A percentile compares a stretch with the other conserved stretches of the same genome.
phyloP scores from a whole-genome alignment of 2,797 vertebrate species.

The Toxotes lorentzi region DNA sequence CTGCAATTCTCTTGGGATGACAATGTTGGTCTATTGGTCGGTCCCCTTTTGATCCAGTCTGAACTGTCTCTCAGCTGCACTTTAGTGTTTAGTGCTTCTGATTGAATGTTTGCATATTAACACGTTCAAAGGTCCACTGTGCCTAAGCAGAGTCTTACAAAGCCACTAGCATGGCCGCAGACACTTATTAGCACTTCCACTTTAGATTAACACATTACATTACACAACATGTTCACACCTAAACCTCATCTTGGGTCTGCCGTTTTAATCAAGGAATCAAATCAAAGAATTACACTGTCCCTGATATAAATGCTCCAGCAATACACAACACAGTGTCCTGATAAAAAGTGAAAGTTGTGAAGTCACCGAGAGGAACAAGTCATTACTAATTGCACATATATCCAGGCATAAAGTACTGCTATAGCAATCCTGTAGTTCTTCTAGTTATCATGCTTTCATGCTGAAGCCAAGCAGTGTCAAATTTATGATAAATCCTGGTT shows the following conservation, averaged over 20 bases:
- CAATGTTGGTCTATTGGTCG: neutral
- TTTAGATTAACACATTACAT: conserved; percentile 4
- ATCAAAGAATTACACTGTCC: neutral
- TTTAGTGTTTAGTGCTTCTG: no score
- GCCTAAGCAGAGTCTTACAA: neutral
- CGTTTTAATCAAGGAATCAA: neutral
- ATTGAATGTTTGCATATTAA: no score
- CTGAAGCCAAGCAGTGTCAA: conserved; percentile 13
- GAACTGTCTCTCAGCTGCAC: neutral
- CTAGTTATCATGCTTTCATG: neutral
- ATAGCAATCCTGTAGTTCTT: conserved; percentile 1
- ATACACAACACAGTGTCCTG: neutral
- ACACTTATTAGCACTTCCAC: neutral
- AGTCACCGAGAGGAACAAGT: neutral
- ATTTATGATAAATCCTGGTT: neutral
- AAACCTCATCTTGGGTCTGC: conserved; percentile 7
- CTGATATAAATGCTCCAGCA: conserved; percentile 4
- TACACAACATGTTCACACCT: neutral
- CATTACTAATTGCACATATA: neutral
- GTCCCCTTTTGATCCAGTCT: neutral
- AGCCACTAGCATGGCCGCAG: neutral
- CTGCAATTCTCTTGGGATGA: neutral
- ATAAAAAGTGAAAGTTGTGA: neutral
- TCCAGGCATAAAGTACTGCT: neutral
- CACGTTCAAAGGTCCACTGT: neutral